Conservation (phyloP, 2,888 invertebrate genomes). For the Eupithecia subfuscata region DNA sequence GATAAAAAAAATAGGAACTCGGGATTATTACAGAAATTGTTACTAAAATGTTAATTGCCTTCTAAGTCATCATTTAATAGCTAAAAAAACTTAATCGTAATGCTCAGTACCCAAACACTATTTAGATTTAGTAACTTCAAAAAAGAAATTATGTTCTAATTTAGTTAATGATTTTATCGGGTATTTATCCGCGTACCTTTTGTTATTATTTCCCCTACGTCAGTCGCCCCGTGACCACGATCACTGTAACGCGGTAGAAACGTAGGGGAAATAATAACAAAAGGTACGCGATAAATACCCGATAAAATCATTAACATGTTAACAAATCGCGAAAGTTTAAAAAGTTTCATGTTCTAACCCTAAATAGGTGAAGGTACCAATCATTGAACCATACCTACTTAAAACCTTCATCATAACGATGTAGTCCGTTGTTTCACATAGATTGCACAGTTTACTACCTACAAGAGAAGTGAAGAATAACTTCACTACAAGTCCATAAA, state of each 20-base stretch:
- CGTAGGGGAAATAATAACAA: too few relatives aligned
- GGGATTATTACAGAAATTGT: not conserved
- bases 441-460: not conserved
- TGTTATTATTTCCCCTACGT: too few relatives aligned
- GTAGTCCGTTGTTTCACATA: not conserved
- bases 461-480: not conserved
- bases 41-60: not conserved
- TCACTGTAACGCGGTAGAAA: too few relatives aligned
- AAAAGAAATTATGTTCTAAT: not conserved
- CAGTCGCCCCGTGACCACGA: too few relatives aligned
- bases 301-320: too few relatives aligned
- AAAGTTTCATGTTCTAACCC: too few relatives aligned
- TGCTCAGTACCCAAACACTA: not conserved
- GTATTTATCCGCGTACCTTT: too few relatives aligned
- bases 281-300: too few relatives aligned
- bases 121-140: not conserved
- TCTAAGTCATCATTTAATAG: not conserved
- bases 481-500: slow-evolving; percentile 13
- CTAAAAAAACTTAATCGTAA: not conserved
- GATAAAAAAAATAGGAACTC: too few relatives aligned
- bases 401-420: not conserved
- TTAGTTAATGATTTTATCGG: too few relatives aligned
- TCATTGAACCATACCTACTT: not conserved
- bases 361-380: not conserved
- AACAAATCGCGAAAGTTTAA: too few relatives aligned